These are phyloP conservation scores for Zeuzera pyrina DNA, from an alignment of 2,888 invertebrate species.

Conservation along the genomic window DNA sequence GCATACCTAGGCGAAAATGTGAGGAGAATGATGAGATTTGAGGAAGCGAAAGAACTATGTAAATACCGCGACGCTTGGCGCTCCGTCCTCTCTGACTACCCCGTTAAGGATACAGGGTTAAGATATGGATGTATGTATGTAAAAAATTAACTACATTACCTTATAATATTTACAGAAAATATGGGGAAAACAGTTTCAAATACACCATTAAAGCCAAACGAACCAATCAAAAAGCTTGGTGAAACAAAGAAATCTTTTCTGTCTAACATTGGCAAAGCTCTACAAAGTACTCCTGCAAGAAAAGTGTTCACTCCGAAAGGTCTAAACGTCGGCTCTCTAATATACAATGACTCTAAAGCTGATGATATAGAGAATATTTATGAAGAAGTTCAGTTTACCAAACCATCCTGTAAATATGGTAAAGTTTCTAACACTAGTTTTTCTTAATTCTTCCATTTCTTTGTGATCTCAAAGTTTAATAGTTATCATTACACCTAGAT, in stretches of 20 bases:
- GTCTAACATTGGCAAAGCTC: conserved; percentile 47
- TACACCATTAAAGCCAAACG: conserved; percentile 50
- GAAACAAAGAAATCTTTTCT: conserved; percentile 53
- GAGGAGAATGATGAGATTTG: no score
- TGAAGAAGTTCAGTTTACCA: conserved; percentile 51
- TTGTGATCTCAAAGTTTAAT: no score
- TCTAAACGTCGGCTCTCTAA: conserved; percentile 43
- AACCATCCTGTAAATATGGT: conserved; percentile 43
- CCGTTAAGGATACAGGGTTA: no score
- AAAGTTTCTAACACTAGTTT: no score
- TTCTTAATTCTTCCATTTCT: no score
- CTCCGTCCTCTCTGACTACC: no score
- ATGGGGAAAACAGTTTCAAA: conserved; percentile 44
- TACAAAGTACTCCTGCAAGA: conserved; percentile 45
- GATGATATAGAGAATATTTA: conserved; percentile 18
- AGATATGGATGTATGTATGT: no score
- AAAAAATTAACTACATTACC: conserved; percentile 2
- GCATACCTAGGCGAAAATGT: no score
- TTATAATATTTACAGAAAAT: conserved; percentile 38
- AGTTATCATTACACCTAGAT: no score
- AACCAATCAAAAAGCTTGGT: conserved; percentile 43
- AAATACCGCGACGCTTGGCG: no score
- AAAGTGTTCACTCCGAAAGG: conserved; percentile 45
- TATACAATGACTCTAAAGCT: conserved; percentile 35
- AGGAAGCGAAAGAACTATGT: no score